Evolutionary conservation across 2,888 invertebrate genomes (phyloP).

Genomic region (Anticlea derivata): DNA sequence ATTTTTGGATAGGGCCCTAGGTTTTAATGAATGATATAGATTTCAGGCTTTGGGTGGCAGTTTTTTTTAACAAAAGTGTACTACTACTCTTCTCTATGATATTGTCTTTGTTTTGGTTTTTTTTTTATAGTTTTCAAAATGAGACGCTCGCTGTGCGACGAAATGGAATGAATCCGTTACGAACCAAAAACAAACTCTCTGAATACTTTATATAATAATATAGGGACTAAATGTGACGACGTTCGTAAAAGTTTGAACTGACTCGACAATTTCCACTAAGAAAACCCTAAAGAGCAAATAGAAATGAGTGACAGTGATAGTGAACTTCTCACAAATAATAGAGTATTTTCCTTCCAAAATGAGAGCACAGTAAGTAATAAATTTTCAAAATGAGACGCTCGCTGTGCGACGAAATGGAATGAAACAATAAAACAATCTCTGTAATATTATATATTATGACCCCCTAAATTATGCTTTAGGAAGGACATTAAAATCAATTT

Average conservation of each 20-base stretch:
- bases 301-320: slow-evolving; percentile 53
- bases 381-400: not conserved
- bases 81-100: too few species aligned
- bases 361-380: slow-evolving; percentile 52
- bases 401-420: not conserved
- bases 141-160: not conserved
- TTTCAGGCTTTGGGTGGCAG: too few species aligned
- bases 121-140: too few species aligned
- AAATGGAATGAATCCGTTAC: slow-evolving; percentile 1
- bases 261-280: not conserved
- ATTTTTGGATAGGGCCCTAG: too few species aligned
- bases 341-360: slow-evolving; percentile 51
- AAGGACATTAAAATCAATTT: too few species aligned
- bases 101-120: too few species aligned
- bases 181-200: not conserved
- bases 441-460: too few species aligned
- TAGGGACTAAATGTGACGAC: not conserved
- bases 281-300: too few species aligned
- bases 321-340: slow-evolving; percentile 50
- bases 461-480: too few species aligned
- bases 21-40: too few species aligned
- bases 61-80: too few species aligned
- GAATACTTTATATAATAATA: too few species aligned
- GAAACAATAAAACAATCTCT: not conserved
- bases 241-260: not conserved